Evolutionary conservation across 2,113 vertebrate species (phyloP), one percentile per base, ranked within the genome.

Genomic region (Eurypyga helias): DNA sequence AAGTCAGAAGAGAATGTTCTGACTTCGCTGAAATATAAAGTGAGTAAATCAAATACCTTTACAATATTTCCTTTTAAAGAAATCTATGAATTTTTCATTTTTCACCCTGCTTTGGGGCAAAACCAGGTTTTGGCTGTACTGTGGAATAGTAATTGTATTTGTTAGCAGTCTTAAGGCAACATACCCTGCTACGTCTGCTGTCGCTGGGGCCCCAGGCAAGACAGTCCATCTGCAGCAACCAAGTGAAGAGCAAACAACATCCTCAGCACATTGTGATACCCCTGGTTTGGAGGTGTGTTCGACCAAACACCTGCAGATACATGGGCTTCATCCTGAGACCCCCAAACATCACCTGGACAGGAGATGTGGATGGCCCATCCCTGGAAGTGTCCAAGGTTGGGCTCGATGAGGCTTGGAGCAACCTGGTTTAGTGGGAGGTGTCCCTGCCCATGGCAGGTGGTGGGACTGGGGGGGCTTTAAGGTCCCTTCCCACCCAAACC

Each of bases 211-310:
- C 24, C 18, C 65, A 15, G 73, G 57, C 66, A 34, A 29, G 57
- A 48, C 7, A 3, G 10, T 9, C 65, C 75, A 13, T 38, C 15
- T n/a, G 66, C 10, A 28, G 65, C 65, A 16, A 46, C n/a, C 10
- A 3, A 46, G 48, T 1, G 18, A 54, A 46, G 54, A 46, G n/a
- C 28, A 48, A 46, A 2, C n/a, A 8, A 6, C 75, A 21, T 43
- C 69, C 45, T 10, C 11, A 8, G 36, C 7, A 2, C 5, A 5
- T 16, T 2, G 1, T 3, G 2, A 3, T 25, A 31, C 6, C 46
- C 31, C 26, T 10, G 17, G 11, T 8, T 10, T 17, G 19, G 18
- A 10, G 48, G n/a, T 38, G 26, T 1, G 7, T 79, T 28, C 11
- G 23, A 38, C 5, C 3, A 11, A 48, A 31, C 36, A 21, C 23